phyloP scores from a whole-genome alignment of 2,797 vertebrate species.

The Etheostoma nigrum region DNA sequence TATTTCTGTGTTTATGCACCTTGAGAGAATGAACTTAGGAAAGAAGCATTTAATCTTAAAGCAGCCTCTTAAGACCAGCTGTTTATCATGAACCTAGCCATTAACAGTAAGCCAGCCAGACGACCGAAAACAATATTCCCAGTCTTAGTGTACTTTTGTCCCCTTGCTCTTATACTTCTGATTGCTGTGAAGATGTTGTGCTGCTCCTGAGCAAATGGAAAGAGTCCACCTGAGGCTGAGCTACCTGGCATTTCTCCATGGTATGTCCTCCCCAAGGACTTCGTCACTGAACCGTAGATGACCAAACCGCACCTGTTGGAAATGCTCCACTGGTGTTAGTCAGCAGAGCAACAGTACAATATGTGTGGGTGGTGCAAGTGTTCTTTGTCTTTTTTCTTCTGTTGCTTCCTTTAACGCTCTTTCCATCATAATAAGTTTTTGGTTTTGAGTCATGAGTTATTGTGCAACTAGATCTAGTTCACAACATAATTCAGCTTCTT shows the following conservation, averaged over 20 bases:
- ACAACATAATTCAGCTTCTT: neutral
- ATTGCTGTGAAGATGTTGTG: conserved; percentile 15
- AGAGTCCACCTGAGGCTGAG: conserved; percentile 29
- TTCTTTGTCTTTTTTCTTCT: neutral
- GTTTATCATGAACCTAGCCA: conserved; percentile 12
- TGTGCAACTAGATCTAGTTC: neutral
- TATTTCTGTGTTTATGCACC: no score
- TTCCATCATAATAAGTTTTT: neutral
- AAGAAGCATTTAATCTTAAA: conserved; percentile 16
- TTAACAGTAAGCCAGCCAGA: conserved; percentile 19
- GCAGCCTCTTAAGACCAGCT: neutral
- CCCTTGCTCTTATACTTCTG: conserved; percentile 19
- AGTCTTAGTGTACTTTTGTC: conserved; percentile 8
- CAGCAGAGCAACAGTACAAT: neutral
- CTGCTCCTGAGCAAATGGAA: neutral
- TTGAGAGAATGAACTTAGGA: neutral
- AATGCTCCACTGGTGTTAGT: conserved; percentile 31
- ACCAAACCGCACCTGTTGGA: conserved; percentile 22
- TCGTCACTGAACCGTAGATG: conserved; percentile 22
- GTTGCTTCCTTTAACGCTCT: neutral
- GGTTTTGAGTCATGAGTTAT: neutral
- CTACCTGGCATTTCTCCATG: conserved; percentile 16
- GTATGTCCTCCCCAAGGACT: conserved; percentile 36
- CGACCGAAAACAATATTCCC: neutral
- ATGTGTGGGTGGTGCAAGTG: neutral